Evolutionary conservation across 2,797 vertebrate genomes (phyloP), one percentile per base, ranked within the genome.

Genomic region (Poeciliopsis gracilis): DNA sequence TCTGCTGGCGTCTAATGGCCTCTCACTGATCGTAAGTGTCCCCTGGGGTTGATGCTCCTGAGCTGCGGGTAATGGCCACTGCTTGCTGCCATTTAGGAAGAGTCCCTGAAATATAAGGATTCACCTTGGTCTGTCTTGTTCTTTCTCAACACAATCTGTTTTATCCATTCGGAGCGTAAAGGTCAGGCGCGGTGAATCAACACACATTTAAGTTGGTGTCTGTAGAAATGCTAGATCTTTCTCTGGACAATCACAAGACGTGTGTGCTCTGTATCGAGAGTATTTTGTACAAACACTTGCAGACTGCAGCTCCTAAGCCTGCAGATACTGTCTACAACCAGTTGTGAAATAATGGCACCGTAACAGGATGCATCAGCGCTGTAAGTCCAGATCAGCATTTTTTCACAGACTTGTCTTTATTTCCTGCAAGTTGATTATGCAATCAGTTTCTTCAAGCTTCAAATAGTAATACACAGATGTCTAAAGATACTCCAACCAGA

Each of bases 1-100:
- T 72, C 73, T 71, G 84, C 78, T 75, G 77, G 84, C 73, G 33
- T 88, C 87, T 91, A 90, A 93, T 92, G 85, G 90, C 84, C 79
- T 84, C 86, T 83, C 77, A 43, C 79, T 81, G 79, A 89, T 82
- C 77, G 55, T 66, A 51, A 4, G 86, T 73, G 61, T 77, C 76
- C 76, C 82, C 69, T 13, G 77, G 69, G 88, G 80, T 81, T 57
- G 76, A 30, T 76, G 84, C 67, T 55, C 81, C 75, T 72, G 77
- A 81, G 80, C 77, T 78, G 80, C 7, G 72, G 77, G 75, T 90
- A 89, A 87, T 83, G 84, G 81, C 72, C 33, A 25, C 81, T 79
- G 76, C 76, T 79, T 69, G 77, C 38, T 87, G 82, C 82, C 81
- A 81, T 83, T 89, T 78, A 80, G 73, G 43, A 77, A 15, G 43